These are phyloP conservation scores for Sinhomidia bicolor DNA, from an alignment of 2,888 invertebrate genomes.

Conservation along the genomic window DNA sequence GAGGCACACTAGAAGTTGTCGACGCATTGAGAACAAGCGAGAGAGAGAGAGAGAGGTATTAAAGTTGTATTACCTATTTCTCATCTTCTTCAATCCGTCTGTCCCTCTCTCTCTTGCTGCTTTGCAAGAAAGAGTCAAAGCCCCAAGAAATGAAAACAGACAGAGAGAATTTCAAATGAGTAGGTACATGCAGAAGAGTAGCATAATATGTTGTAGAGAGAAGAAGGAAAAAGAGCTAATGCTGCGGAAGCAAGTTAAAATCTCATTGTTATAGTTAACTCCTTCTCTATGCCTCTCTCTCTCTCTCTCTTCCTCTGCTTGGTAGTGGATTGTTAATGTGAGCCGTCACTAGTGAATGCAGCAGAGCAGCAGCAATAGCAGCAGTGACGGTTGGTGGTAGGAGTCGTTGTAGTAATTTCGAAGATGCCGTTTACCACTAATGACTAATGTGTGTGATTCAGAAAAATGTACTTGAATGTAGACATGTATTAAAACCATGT, in stretches of 20 bases:
- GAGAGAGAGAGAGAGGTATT: neutral
- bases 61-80: constrained; percentile 11
- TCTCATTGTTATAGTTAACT: constrained; percentile 43
- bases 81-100: constrained; percentile 26
- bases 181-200: neutral
- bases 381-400: constrained; percentile 19
- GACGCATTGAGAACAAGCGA: neutral
- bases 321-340: constrained; percentile 34
- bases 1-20: neutral
- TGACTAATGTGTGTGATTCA: constrained; percentile 66
- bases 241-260: constrained; percentile 41
- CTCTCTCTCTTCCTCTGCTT: too few species aligned
- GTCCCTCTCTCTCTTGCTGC: neutral
- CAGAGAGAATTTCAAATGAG: constrained; percentile 4
- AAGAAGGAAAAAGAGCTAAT: constrained; percentile 2
- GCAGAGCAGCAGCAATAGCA: neutral
- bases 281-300: too few species aligned
- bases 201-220: constrained; percentile 3
- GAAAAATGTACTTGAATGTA: constrained; percentile 15
- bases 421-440: constrained; percentile 59
- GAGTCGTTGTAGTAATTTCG: neutral
- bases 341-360: neutral
- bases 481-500: constrained; percentile 22
- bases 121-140: constrained; percentile 53
- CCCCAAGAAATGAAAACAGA: constrained; percentile 44